Evolutionary conservation across 1,140 invertebrate species (phyloP).

Genomic region (Drusus annulatus): DNA sequence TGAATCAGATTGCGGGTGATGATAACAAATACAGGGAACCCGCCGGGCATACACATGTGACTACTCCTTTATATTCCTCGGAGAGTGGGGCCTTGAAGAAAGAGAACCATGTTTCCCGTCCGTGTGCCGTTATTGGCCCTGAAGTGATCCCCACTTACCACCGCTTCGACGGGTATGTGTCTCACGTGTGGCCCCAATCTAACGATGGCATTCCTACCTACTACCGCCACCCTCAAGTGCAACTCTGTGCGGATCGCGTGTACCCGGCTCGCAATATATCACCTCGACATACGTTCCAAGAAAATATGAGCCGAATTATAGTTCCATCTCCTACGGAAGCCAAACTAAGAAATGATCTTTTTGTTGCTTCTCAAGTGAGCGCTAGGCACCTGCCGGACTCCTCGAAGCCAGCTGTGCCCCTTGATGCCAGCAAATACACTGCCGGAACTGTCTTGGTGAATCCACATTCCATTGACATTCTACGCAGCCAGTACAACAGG

Average conservation of each 20-base stretch:
- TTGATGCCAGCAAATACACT: conserved; percentile 21
- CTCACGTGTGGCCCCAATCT: conserved; percentile 60
- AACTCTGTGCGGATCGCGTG: conserved; percentile 63
- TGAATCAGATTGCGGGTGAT: conserved; percentile 56
- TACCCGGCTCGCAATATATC: conserved; percentile 68
- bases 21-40: conserved; percentile 63
- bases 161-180: conserved; percentile 56
- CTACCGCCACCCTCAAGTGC: conserved; percentile 31
- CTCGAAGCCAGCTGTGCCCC: background rate
- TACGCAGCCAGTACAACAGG: conserved; percentile 29
- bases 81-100: conserved; percentile 14
- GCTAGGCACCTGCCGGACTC: background rate
- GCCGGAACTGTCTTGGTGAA: conserved; percentile 30
- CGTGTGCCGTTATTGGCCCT: conserved; percentile 70
- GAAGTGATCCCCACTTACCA: conserved; percentile 63
- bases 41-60: conserved; percentile 61
- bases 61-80: conserved; percentile 60
- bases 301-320: conserved; percentile 70
- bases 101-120: conserved; percentile 56
- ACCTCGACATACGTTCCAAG: conserved; percentile 70
- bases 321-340: conserved; percentile 62
- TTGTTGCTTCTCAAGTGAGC: background rate
- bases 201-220: conserved; percentile 47
- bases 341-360: conserved; percentile 21
- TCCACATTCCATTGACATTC: conserved; percentile 27